phyloP scores from a whole-genome alignment of 2,797 vertebrate species.

The Catamblyrhynchus diadema region DNA sequence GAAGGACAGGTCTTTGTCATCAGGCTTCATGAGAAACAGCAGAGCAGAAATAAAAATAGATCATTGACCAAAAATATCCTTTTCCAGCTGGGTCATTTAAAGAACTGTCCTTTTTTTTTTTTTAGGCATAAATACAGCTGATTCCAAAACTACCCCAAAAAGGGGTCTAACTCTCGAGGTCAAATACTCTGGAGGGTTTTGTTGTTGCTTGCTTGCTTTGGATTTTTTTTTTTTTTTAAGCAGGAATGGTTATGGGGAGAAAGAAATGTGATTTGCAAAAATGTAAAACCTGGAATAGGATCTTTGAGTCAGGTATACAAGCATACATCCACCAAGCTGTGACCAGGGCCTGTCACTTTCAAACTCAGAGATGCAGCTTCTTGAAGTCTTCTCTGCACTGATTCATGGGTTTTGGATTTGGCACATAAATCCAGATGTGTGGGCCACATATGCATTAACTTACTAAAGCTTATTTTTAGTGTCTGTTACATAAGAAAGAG shows the following conservation, averaged over 20 bases:
- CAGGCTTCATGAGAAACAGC: slow-evolving; percentile 71
- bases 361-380: not conserved
- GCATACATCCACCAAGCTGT: not conserved
- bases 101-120: slow-evolving; percentile 44
- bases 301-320: not conserved
- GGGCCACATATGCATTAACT: not conserved
- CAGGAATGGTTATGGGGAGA: not conserved
- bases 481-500: not conserved
- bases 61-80: slow-evolving; percentile 75
- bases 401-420: not conserved
- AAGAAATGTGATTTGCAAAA: not conserved
- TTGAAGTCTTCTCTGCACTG: not conserved
- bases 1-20: slow-evolving; percentile 75
- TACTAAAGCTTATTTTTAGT: not conserved
- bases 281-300: not conserved
- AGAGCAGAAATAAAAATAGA: slow-evolving; percentile 78
- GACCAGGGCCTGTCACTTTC: not conserved
- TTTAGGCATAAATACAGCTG: slow-evolving; percentile 31
- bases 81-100: slow-evolving; percentile 71
- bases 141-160: slow-evolving; percentile 28
- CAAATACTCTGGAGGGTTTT: not conserved
- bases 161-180: slow-evolving; percentile 10
- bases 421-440: not conserved
- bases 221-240: no score
- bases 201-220: not conserved